Base-by-base conservation (phyloP, 1,140 invertebrate species). In the Drosophila carrolli region DNA sequence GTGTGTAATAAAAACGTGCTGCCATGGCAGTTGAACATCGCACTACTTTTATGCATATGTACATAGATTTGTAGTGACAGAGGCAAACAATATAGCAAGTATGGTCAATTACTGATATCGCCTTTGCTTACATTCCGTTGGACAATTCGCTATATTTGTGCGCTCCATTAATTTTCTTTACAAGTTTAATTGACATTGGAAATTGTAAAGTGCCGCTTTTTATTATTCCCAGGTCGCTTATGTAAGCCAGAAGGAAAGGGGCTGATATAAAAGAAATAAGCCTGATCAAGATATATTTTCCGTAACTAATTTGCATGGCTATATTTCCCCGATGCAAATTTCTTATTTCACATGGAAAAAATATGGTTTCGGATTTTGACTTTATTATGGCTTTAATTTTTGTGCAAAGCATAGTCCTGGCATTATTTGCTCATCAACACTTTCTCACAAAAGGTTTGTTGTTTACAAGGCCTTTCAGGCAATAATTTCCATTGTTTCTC, bases 171-270 rank as follows among this genome's bases (percentile, higher is more conserved):
- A 83, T 79, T 68, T 53, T 44, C 60, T 82, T 76, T 78, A 81
- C 82, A 75, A 78, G 68, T 83, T 74, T 70, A 79, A 86, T 86
- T 88, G 83, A 86, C 82, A 81, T 86, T 86, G 82, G 14, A 48
- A 83, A 82, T 76, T 75, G 78, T 62, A 66, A 61, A 65, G 50
- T 53, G 81, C 57, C 65, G 78, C 78, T 44, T 79, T 76, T 80
- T 60, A 70, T 77, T 72, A 75, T 46, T 48, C 14, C 57, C 53
- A 50, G 48, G 10, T 27, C 38, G 50, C 63, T 71, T 85, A 81
- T 29, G 60, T 60, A 85, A 81, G 51, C 8, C 37, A 29, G 35
- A 29, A 51, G 8, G 23, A 27, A 11, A 6, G 54, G n/a, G 11
- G 32, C 38, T n/a, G n/a, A 11, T n/a, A 46, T 43, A 51, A 43